Evolutionary conservation across 1,140 invertebrate species (phyloP).

Genomic region (Cryptotermes secundus): DNA sequence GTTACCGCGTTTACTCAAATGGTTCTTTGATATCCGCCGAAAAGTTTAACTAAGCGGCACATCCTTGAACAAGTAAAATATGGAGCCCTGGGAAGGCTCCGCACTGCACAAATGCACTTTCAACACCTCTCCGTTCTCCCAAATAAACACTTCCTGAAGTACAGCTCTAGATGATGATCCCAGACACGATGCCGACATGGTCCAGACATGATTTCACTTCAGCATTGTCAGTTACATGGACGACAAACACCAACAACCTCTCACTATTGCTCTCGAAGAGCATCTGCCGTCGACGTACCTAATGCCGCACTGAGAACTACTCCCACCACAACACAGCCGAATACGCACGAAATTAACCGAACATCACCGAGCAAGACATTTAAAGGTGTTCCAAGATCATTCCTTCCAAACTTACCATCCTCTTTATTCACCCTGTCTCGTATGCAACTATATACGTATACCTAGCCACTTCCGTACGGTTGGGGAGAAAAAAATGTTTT

Average conservation of each 20-base stretch:
- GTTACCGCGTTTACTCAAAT: not conserved
- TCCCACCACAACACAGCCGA: not conserved
- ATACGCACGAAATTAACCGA: not conserved
- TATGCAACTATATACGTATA: not conserved
- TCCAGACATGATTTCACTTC: not conserved
- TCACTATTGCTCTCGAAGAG: not conserved
- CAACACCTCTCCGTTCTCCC: not conserved
- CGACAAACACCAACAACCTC: not conserved
- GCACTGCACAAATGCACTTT: conserved; percentile 9
- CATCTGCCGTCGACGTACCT: not conserved
- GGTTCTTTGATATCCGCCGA: not conserved
- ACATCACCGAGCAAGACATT: not conserved
- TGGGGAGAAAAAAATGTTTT: not conserved
- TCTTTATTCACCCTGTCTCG: not conserved
- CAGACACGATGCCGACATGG: not conserved
- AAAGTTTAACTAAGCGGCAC: not conserved
- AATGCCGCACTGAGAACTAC: not conserved
- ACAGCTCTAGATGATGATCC: not conserved
- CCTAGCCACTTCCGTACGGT: conserved; percentile 7
- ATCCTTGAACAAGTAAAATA: conserved; percentile 3
- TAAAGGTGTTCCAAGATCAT: not conserved
- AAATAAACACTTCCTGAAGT: not conserved
- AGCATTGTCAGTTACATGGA: too few relatives aligned
- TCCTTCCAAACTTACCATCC: not conserved
- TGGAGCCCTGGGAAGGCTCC: not conserved